Evolutionary conservation across 2,797 vertebrate species (phyloP), one percentile per base, ranked within the genome.

Genomic region (Gymnoscopelus braueri): DNA sequence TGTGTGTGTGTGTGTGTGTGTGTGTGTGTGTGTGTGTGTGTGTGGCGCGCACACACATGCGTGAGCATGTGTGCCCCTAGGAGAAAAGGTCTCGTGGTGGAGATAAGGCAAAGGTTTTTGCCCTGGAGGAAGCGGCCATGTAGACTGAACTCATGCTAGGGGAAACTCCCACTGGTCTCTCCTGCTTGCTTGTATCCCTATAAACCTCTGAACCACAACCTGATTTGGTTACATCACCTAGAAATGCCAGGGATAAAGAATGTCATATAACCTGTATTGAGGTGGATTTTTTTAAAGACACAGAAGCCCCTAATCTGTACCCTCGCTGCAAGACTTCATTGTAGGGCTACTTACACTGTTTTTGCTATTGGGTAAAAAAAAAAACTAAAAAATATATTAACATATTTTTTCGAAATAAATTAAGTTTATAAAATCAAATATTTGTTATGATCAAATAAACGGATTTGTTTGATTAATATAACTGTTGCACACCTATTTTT

Each of bases 151-250:
- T 56, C 67, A 76, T 39, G 81, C 72, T 67, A 57, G 61, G 82
- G 53, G 58, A 82, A 81, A 81, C 70, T 64, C 74, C 70, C 69
- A 39, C 54, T 7, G 56, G 63, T 75, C 72, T 77, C 78, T 53
- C 71, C 63, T 74, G 8, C 0, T 51, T 55, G 52, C 47, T 29
- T 53, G 54, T 71, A 65, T 62, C 54, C 52, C 54, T 67, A 44
- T 15, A 52, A 71, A 79, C 49, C 55, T 74, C 68, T 76, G 57
- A 80, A 69, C 72, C 72, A 79, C 70, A 69, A 79, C 75, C 75
- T 54, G 77, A 70, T 81, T 74, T n/a, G 60, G 70, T 81, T 87
- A 51, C 72, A 60, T 75, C 75, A 85, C 76, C 76, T 81, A 44
- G 65, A 79, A 67, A 29, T 50, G 60, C 65, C 63, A 49, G 59